Evolutionary conservation across 2,888 invertebrate genomes (phyloP), one percentile per base, ranked within the genome.

Genomic region (Pegoplata infirma): DNA sequence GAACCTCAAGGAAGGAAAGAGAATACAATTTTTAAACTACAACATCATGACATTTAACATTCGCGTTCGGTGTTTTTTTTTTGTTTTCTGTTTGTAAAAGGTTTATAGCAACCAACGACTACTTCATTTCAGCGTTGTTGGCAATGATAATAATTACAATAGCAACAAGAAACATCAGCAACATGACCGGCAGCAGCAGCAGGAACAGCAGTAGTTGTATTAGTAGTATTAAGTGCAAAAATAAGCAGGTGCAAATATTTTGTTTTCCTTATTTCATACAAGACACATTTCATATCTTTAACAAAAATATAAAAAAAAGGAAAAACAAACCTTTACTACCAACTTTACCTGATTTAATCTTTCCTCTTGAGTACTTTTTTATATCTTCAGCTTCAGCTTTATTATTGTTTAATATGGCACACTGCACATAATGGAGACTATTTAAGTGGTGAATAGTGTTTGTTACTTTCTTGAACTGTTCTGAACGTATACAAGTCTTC

Each of bases 331-430:
- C 59, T 49, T 59, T 69, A 69, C 74, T 67, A 63, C 51, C 78
- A 67, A 71, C 32, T 66, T 74, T 71, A 79, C 74, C 74, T 75
- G 78, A 79, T 79, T 79, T 66, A 75, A 79, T 61, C 74, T 78
- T 69, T 61, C 21, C 44, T 61, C 55, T 49, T 51, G 14, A 59
- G 25, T 40, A 12, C 36, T 47, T 63, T 7, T 40, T 46, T 40
- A 16, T 17, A 44, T 28, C 7, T 46, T 40, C 12, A 40, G n/a
- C n/a, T 40, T 40, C n/a, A 40, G 25, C 25, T 25, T 40, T n/a
- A 40, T 32, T 32, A 10, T 32, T 32, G 8, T 32, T n/a, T n/a
- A n/a, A n/a, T n/a, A n/a, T n/a, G n/a, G n/a, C n/a, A n/a, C n/a
- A n/a, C n/a, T n/a, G n/a, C n/a, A n/a, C n/a, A n/a, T n/a, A n/a